These are phyloP conservation scores for Ellobius talpinus DNA, from an alignment of 2,113 vertebrate genomes.

Conservation along the genomic window DNA sequence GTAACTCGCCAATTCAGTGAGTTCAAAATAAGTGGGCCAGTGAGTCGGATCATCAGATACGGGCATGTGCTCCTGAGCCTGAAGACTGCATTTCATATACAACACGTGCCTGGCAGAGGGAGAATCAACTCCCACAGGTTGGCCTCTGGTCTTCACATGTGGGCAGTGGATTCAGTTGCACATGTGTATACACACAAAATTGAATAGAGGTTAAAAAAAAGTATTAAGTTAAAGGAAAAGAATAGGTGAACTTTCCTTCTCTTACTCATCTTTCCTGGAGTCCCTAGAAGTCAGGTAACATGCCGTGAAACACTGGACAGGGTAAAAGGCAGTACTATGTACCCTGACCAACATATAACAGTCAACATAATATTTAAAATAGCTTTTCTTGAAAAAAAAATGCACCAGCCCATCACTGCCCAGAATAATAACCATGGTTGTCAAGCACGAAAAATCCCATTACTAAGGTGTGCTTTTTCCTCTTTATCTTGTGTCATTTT, in stretches of 20 bases:
- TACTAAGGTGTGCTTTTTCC: background rate
- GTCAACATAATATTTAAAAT: background rate
- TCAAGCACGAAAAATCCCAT: conserved; percentile 18
- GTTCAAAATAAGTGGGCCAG: background rate
- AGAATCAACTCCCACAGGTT: no score
- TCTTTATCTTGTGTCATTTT: conserved; percentile 45
- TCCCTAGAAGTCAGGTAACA: background rate
- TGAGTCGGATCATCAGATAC: background rate
- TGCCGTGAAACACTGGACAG: background rate
- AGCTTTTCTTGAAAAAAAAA: background rate
- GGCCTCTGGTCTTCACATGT: background rate
- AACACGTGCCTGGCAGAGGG: background rate
- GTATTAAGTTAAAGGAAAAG: background rate
- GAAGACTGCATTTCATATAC: background rate
- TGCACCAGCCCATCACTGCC: background rate
- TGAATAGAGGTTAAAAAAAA: background rate
- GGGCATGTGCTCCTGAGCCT: background rate
- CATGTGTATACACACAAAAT: background rate
- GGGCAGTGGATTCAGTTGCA: background rate
- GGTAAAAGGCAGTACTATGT: background rate
- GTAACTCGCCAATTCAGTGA: background rate
- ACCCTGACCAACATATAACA: background rate
- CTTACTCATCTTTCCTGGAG: background rate
- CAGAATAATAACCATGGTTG: background rate
- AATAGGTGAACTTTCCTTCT: background rate